Conservation (phyloP, 2,797 vertebrate species). For the Cirrhinus molitorella region DNA sequence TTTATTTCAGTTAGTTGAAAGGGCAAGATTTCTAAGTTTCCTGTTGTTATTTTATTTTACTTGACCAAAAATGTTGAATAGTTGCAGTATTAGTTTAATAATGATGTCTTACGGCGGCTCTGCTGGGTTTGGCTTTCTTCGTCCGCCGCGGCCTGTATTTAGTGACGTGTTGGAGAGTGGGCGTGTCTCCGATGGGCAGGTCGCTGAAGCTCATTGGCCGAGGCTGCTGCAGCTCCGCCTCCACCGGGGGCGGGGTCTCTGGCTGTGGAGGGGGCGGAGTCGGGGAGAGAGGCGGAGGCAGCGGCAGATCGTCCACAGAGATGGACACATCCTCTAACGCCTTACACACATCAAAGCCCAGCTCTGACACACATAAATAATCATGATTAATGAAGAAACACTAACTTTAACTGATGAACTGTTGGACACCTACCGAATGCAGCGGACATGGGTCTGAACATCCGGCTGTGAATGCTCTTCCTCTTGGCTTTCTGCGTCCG, state of each 20-base stretch:
- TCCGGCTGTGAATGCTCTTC: constrained; percentile 95
- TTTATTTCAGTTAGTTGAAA: too few species aligned
- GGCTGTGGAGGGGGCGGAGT: constrained; percentile 73
- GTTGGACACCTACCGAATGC: constrained; percentile 85
- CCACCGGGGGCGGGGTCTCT: constrained; percentile 53
- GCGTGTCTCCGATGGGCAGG: constrained; percentile 82
- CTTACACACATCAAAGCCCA: constrained; percentile 97
- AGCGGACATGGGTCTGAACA: constrained; percentile 93
- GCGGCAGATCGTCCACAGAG: constrained; percentile 88
- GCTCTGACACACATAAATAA: constrained; percentile 78
- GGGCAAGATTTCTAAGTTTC: background rate
- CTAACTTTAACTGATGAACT: background rate
- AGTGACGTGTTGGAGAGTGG: constrained; percentile 89
- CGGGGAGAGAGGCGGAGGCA: constrained; percentile 57
- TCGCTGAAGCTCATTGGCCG: constrained; percentile 81
- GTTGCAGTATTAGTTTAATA: too few species aligned
- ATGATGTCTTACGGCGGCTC: constrained; percentile 78
- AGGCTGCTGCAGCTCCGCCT: constrained; percentile 74
- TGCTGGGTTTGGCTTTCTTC: constrained; percentile 87
- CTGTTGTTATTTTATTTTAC: too few species aligned
- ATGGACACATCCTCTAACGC: constrained; percentile 94
- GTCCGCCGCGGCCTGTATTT: constrained; percentile 89
- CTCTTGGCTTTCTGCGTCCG: constrained; percentile 94
- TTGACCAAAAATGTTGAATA: too few species aligned
- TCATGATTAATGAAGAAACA: background rate